Evolutionary conservation across 2,797 vertebrate genomes (phyloP).

Genomic region (Microhierax caerulescens): DNA sequence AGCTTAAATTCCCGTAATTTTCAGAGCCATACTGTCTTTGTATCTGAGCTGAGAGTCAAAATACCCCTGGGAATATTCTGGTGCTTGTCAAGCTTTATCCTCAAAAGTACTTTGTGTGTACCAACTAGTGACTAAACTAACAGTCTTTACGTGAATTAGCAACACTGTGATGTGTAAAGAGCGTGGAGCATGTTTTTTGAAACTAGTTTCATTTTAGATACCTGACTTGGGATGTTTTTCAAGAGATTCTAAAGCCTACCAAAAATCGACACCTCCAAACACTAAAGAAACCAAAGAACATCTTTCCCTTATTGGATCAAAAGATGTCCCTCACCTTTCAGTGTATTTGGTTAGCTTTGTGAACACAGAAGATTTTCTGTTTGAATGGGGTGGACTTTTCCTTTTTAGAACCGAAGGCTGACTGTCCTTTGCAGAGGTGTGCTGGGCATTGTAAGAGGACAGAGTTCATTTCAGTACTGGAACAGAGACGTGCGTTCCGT

Average conservation of each 20-base stretch:
- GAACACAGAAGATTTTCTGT: not conserved
- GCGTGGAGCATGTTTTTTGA: not conserved
- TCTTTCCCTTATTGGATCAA: not conserved
- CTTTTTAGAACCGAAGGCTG: not conserved
- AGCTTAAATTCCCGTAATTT: not conserved
- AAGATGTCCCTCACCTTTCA: not conserved
- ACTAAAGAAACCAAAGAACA: not conserved
- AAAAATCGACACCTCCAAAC: not conserved
- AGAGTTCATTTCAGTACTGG: not conserved
- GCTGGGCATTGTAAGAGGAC: not conserved
- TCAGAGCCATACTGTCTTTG: not conserved
- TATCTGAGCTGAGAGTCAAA: not conserved
- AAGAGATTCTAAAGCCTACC: not conserved
- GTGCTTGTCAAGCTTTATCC: not conserved
- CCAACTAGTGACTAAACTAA: not conserved
- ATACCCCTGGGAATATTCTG: not conserved
- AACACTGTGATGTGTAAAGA: not conserved
- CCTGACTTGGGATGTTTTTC: not conserved
- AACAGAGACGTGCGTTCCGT: not conserved
- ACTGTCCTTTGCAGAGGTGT: not conserved
- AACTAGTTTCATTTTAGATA: not conserved
- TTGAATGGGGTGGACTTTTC: not conserved
- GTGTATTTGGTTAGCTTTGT: not conserved
- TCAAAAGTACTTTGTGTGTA: not conserved
- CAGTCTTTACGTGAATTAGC: not conserved